These are phyloP conservation scores for Orycteropus afer DNA, from an alignment of 2,113 vertebrate genomes.

Conservation along the genomic window DNA sequence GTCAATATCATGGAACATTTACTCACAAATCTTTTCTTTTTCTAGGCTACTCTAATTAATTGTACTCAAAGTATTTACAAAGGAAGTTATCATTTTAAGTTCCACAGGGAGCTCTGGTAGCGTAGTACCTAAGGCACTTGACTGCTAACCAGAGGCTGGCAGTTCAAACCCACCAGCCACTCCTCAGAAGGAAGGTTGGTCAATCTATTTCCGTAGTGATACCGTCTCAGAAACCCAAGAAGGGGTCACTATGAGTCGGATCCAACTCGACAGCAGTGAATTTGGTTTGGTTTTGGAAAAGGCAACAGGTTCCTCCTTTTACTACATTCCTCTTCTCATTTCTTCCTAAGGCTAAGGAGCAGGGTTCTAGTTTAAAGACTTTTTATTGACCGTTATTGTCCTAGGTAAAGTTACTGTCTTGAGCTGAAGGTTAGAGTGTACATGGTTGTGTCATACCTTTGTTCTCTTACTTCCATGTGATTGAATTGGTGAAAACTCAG, in stretches of 20 bases:
- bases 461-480: neutral
- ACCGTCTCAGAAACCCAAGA: too few species aligned
- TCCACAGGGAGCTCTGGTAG: too few species aligned
- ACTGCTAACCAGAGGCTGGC: too few species aligned
- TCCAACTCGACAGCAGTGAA: too few species aligned
- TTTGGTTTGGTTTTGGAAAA: too few species aligned
- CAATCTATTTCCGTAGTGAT: too few species aligned
- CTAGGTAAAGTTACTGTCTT: neutral
- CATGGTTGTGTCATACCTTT: neutral
- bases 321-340: neutral
- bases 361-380: neutral
- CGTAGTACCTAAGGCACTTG: too few species aligned
- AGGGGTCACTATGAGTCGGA: too few species aligned
- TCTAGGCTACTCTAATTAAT: constrained; percentile 36
- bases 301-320: rapidly evolving
- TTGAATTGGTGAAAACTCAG: neutral
- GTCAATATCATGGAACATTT: neutral
- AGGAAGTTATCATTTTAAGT: neutral
- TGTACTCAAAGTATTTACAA: constrained; percentile 29
- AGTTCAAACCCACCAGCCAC: too few species aligned
- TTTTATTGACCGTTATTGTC: neutral
- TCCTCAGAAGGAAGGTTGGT: too few species aligned
- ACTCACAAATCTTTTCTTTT: constrained; percentile 19
- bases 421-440: neutral
- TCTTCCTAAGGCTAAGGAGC: neutral